phyloP scores from a whole-genome alignment of 2,888 invertebrate species.

The Bimastos eiseni region DNA sequence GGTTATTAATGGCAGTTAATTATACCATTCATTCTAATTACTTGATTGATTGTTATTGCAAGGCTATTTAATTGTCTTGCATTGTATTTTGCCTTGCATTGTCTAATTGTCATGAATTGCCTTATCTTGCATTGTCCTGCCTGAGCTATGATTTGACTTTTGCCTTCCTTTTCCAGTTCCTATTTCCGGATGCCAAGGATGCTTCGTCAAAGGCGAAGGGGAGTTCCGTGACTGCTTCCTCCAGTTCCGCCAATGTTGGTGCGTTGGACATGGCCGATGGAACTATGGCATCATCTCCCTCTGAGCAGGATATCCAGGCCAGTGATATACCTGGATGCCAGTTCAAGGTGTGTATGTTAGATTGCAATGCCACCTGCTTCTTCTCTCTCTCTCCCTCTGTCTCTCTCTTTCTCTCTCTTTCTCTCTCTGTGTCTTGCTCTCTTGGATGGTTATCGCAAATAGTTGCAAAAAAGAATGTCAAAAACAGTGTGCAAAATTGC shows the following conservation, averaged over 20 bases:
- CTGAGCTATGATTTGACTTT: background rate
- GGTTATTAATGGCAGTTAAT: too few species aligned
- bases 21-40: background rate
- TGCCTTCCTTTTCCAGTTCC: slow-evolving; percentile 23
- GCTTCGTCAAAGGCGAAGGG: background rate
- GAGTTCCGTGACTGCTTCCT: background rate
- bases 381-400: too few species aligned
- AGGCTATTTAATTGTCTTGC: background rate
- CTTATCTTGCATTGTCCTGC: background rate
- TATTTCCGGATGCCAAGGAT: slow-evolving; percentile 31
- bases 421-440: too few species aligned
- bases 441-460: background rate
- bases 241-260: background rate
- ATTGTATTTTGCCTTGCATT: background rate
- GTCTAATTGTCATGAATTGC: background rate
- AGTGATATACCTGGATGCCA: slow-evolving; percentile 22
- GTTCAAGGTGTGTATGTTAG: background rate
- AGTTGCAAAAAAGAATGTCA: too few species aligned
- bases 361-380: background rate
- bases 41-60: background rate
- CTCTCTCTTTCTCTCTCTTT: too few species aligned
- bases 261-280: background rate
- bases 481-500: background rate
- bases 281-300: background rate
- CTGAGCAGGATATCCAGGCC: slow-evolving; percentile 13